phyloP scores from a whole-genome alignment of 1,140 invertebrate genomes.

The Pararge aegeria region DNA sequence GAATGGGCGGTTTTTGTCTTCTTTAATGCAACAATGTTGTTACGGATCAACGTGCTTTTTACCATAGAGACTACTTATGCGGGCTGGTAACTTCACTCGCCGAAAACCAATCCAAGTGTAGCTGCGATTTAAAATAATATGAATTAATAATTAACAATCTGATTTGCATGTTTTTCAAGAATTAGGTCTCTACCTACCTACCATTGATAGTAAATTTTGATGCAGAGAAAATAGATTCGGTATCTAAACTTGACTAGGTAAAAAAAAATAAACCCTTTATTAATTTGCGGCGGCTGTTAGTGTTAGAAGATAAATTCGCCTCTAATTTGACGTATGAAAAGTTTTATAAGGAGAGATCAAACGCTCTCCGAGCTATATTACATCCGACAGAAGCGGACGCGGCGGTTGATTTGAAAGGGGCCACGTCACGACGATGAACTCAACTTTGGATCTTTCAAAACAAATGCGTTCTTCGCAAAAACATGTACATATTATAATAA shows the following conservation, averaged over 20 bases:
- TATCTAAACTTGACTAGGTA: background rate
- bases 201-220: no score
- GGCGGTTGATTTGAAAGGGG: constrained; percentile 42
- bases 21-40: no score
- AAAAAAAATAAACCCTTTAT: constrained; percentile 4
- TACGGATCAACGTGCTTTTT: no score
- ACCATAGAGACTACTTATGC: no score
- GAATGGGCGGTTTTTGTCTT: no score
- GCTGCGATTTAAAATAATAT: no score
- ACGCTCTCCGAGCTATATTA: constrained; percentile 50
- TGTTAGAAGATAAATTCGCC: constrained; percentile 32
- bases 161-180: no score
- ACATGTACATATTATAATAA: constrained; percentile 31
- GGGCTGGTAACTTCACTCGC: no score
- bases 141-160: no score
- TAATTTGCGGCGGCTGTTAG: constrained; percentile 24
- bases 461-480: constrained; percentile 48
- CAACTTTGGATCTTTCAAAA: constrained; percentile 39
- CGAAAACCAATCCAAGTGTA: no score
- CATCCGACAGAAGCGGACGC: constrained; percentile 48
- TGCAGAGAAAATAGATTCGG: background rate
- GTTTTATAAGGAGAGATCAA: constrained; percentile 61
- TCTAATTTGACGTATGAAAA: constrained; percentile 47
- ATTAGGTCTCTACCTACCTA: no score
- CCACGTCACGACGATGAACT: constrained; percentile 29